A percentile compares a stretch with the other conserved stretches of the same genome.
phyloP scores from a whole-genome alignment of 2,888 invertebrate genomes.

The Zaprionus bogoriensis region DNA sequence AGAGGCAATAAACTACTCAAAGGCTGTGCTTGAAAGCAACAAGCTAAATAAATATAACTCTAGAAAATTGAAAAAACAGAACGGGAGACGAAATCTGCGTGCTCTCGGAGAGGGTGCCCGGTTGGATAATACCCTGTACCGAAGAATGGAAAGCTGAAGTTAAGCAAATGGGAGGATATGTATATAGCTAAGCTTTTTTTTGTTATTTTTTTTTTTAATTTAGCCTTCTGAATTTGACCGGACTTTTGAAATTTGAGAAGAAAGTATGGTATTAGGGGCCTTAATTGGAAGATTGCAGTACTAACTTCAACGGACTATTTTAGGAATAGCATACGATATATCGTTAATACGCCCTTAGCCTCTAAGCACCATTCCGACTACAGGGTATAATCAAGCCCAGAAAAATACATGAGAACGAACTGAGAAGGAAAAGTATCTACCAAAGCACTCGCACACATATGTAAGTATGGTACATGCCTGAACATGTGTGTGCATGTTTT shows the following conservation, averaged over 20 bases:
- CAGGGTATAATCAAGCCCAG: constrained; percentile 24
- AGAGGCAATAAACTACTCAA: constrained; percentile 50
- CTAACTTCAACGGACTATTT: neutral
- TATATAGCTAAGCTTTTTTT: too few species aligned
- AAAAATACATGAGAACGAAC: constrained; percentile 15
- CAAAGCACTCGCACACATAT: constrained; percentile 1
- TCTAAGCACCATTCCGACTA: neutral
- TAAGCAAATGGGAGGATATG: too few species aligned
- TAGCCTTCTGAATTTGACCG: too few species aligned
- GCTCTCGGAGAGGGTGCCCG: neutral
- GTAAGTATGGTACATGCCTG: constrained; percentile 1
- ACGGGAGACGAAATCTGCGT: too few species aligned
- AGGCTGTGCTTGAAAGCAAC: constrained; percentile 46
- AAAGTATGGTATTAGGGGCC: too few species aligned
- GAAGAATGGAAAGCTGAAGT: too few species aligned
- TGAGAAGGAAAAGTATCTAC: neutral
- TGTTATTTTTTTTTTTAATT: too few species aligned
- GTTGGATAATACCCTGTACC: constrained; percentile 9
- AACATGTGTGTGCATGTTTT: neutral
- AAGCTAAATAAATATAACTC: constrained; percentile 66
- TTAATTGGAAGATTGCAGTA: too few species aligned
- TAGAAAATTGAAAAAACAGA: constrained; percentile 37
- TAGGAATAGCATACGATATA: too few species aligned
- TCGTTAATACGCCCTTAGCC: neutral
- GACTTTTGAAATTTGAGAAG: too few species aligned